Evolutionary conservation across 2,888 invertebrate genomes (phyloP).

Genomic region (Harpalus rufipes): DNA sequence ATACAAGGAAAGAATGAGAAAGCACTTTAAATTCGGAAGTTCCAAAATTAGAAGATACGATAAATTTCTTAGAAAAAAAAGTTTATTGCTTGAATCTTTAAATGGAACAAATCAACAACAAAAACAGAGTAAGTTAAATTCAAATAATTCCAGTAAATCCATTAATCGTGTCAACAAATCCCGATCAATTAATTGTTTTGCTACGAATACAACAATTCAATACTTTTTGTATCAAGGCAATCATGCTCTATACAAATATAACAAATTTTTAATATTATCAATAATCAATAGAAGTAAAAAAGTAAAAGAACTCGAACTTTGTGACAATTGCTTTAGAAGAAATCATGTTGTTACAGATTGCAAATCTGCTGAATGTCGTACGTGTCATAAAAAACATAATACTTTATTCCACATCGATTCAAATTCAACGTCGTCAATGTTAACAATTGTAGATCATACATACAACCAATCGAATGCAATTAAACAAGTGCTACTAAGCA

Average conservation of each 20-base stretch:
- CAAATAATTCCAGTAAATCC: background rate
- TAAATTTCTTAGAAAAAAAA: conserved; percentile 49
- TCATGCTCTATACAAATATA: conserved; percentile 55
- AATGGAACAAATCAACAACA: conserved; percentile 15
- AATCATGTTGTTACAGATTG: conserved; percentile 45
- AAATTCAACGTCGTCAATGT: no score
- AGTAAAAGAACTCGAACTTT: conserved; percentile 54
- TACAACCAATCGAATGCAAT: conserved; percentile 12
- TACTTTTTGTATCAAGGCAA: conserved; percentile 48
- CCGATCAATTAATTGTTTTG: background rate
- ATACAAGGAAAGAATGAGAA: conserved; percentile 70
- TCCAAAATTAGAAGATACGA: conserved; percentile 38
- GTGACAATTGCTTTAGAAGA: conserved; percentile 61
- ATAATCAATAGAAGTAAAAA: conserved; percentile 19
- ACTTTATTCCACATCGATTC: conserved; percentile 51
- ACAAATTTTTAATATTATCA: conserved; percentile 51
- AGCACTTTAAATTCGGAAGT: no score
- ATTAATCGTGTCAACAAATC: background rate
- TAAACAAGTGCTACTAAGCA: conserved; percentile 46
- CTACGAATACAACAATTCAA: conserved; percentile 12
- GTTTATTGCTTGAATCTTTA: no score
- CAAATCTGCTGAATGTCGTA: conserved; percentile 28
- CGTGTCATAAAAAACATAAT: conserved; percentile 62
- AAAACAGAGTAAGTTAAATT: background rate
- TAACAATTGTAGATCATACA: background rate